phyloP scores from a whole-genome alignment of 2,888 invertebrate species.

The Agonopterix heracliana region DNA sequence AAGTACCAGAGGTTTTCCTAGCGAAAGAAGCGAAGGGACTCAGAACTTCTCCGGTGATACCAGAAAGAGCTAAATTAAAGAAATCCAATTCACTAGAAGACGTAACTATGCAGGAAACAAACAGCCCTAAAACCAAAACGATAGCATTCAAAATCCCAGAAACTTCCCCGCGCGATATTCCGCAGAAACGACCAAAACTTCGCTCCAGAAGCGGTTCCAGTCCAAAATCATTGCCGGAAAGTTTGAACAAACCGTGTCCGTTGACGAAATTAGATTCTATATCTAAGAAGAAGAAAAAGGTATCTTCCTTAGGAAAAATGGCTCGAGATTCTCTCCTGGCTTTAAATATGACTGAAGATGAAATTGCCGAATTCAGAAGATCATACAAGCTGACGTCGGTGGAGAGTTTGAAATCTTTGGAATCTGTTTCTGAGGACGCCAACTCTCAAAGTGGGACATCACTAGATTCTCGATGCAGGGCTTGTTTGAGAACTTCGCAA shows the following conservation, averaged over 20 bases:
- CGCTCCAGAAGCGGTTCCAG: slow-evolving; percentile 58
- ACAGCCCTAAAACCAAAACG: slow-evolving; percentile 46
- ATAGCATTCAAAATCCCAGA: slow-evolving; percentile 65
- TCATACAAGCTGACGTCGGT: slow-evolving; percentile 64
- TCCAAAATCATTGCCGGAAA: slow-evolving; percentile 67
- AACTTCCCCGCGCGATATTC: slow-evolving; percentile 62
- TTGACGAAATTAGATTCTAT: slow-evolving; percentile 49
- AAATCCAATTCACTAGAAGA: slow-evolving; percentile 62
- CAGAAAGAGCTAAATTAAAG: slow-evolving; percentile 58
- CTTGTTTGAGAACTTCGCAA: slow-evolving; percentile 58
- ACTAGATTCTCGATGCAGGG: slow-evolving; percentile 54
- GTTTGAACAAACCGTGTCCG: slow-evolving; percentile 56
- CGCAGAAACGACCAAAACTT: slow-evolving; percentile 46
- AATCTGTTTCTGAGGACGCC: slow-evolving; percentile 67
- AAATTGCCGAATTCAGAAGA: slow-evolving; percentile 59
- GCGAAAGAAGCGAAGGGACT: slow-evolving; percentile 41
- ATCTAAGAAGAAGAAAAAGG: slow-evolving; percentile 58
- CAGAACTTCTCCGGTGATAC: slow-evolving; percentile 49
- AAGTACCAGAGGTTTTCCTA: slow-evolving; percentile 45
- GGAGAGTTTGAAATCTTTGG: slow-evolving; percentile 59
- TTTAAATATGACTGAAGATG: slow-evolving; percentile 67
- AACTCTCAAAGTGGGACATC: slow-evolving; percentile 65
- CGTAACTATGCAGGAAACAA: slow-evolving; percentile 41
- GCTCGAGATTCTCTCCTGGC: slow-evolving; percentile 65
- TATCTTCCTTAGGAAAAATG: slow-evolving; percentile 64